phyloP scores from a whole-genome alignment of 2,888 invertebrate species.

The Carabus problematicus region DNA sequence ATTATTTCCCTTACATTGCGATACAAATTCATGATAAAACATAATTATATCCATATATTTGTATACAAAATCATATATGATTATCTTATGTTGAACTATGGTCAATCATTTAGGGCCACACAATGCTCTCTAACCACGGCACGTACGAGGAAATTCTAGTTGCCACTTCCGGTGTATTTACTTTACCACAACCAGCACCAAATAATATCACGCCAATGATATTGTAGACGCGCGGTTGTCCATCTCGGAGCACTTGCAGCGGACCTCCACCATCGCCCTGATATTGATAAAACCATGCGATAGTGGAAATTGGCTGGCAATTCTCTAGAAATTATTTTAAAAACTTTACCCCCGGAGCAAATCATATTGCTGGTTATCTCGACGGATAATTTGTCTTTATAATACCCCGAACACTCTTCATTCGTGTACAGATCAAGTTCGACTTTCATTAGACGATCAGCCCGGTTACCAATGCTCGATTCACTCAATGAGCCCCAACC shows the following conservation, averaged over 20 bases:
- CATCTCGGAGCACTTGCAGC: constrained; percentile 54
- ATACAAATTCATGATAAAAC: too few species aligned
- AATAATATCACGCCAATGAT: constrained; percentile 58
- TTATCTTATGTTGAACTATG: too few species aligned
- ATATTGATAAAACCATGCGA: neutral
- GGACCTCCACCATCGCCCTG: constrained; percentile 68
- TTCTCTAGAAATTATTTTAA: neutral
- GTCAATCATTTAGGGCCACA: constrained; percentile 57
- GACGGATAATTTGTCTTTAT: constrained; percentile 46
- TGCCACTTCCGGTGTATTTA: constrained; percentile 55
- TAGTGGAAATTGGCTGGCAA: neutral
- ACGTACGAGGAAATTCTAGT: constrained; percentile 56
- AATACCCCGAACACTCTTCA: constrained; percentile 47
- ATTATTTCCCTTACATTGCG: too few species aligned
- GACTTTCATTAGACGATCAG: constrained; percentile 58
- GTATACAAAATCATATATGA: too few species aligned
- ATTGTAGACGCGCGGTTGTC: constrained; percentile 49
- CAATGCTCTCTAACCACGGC: constrained; percentile 57
- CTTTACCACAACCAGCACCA: constrained; percentile 53
- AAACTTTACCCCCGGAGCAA: constrained; percentile 53
- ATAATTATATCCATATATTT: too few species aligned
- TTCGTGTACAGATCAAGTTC: constrained; percentile 50
- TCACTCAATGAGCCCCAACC: constrained; percentile 46
- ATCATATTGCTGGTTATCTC: constrained; percentile 53
- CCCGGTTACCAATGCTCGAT: too few species aligned